Percentiles rank a stretch among this genome's conserved stretches.
These are phyloP conservation scores for Pogoniulus pusillus DNA, from an alignment of 2,797 vertebrate species.

Conservation along the genomic window DNA sequence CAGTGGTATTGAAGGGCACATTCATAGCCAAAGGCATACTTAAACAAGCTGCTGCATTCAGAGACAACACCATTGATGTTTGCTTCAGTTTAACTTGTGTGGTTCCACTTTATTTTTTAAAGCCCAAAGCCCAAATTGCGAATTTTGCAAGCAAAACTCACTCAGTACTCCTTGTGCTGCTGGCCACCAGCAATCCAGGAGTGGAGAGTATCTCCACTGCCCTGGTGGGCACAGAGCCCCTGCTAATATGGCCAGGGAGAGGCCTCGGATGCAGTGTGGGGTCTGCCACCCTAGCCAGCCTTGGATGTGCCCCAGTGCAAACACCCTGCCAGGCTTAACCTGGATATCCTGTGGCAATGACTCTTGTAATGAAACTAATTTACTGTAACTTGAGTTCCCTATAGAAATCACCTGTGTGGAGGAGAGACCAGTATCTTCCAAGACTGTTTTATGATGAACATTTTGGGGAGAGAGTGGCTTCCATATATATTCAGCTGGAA, in stretches of 20 bases:
- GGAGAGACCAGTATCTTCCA: background rate
- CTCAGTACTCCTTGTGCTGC: accelerated
- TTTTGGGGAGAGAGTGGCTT: accelerated
- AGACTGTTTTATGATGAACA: background rate
- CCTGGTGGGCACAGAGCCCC: background rate
- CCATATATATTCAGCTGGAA: background rate
- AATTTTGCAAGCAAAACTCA: background rate
- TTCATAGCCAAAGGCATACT: conserved; percentile 26
- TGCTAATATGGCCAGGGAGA: background rate
- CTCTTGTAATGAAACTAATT: background rate
- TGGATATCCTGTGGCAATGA: conserved; percentile 10
- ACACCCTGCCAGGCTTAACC: background rate
- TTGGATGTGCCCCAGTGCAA: background rate
- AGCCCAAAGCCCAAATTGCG: background rate
- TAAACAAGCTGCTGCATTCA: conserved; percentile 39
- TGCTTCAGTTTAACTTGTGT: background rate
- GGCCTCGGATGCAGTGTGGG: accelerated
- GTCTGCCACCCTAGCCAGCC: background rate
- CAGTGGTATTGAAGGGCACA: background rate
- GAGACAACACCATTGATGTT: background rate
- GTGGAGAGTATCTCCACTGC: background rate
- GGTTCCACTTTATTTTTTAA: background rate
- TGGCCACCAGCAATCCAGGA: background rate
- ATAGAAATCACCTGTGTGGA: background rate
- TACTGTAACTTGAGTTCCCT: background rate